Conservation (phyloP, 2,797 vertebrate genomes). For the Falco cherrug region DNA sequence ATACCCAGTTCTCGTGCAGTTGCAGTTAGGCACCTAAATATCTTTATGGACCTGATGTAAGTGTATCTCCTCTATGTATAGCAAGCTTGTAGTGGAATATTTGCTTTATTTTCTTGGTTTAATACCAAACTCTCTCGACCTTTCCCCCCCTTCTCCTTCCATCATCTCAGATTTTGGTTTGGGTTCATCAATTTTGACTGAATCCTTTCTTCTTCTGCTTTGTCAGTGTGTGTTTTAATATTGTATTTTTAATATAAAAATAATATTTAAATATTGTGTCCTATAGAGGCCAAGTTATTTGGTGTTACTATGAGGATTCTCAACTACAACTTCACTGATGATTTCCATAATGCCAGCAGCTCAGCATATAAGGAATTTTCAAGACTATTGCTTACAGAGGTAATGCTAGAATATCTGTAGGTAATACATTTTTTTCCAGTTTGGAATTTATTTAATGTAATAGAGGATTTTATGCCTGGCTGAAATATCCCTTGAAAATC, state of each 20-base stretch:
- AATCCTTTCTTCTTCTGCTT: not conserved
- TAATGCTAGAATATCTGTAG: slow-evolving; percentile 9
- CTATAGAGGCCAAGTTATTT: slow-evolving; percentile 72
- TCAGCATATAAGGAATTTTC: slow-evolving; percentile 60
- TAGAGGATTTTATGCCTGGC: not conserved
- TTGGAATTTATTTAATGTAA: not conserved
- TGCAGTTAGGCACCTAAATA: not conserved
- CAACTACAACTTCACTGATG: slow-evolving; percentile 63
- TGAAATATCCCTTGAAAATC: not conserved
- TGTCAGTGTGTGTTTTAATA: not conserved
- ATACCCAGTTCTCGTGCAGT: not conserved
- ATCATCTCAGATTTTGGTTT: not conserved
- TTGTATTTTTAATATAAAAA: no score
- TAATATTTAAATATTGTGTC: not conserved
- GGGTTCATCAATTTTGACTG: not conserved
- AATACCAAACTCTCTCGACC: not conserved
- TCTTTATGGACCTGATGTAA: not conserved
- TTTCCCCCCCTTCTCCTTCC: not conserved
- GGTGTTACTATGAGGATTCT: slow-evolving; percentile 56
- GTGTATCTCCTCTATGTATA: not conserved
- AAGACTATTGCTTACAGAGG: slow-evolving; percentile 68
- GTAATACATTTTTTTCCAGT: not conserved
- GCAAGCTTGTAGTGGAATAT: not conserved
- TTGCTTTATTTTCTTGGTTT: not conserved
- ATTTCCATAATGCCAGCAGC: slow-evolving; percentile 52